Conservation (phyloP, 2,888 invertebrate genomes). For the Nephrotoma flavescens region DNA sequence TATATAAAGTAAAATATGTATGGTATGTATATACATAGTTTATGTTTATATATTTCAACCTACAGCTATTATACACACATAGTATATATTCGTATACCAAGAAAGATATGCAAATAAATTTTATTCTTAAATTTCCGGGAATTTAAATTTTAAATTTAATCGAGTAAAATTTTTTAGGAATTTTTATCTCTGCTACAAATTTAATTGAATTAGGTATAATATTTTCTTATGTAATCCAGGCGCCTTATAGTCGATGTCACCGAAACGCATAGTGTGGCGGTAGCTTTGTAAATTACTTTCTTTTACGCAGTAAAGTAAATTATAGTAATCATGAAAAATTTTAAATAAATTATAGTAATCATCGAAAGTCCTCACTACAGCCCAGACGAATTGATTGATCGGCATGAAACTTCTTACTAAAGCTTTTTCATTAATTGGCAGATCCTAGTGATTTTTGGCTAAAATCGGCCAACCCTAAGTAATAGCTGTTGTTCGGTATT, state of each 20-base stretch:
- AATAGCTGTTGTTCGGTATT: too few relatives aligned
- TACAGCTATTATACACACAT: background rate
- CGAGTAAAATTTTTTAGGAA: background rate
- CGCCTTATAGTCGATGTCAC: background rate
- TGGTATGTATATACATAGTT: background rate
- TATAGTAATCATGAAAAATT: too few relatives aligned
- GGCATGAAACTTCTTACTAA: too few relatives aligned
- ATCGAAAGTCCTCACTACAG: too few relatives aligned
- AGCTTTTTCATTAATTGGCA: too few relatives aligned
- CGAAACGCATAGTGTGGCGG: background rate
- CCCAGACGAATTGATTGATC: too few relatives aligned
- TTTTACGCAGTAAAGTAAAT: too few relatives aligned
- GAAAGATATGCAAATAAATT: background rate
- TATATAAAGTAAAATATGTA: background rate
- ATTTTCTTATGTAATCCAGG: background rate
- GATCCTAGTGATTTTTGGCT: too few relatives aligned
- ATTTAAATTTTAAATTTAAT: background rate
- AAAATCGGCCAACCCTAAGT: too few relatives aligned
- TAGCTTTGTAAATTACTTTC: too few relatives aligned
- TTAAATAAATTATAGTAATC: too few relatives aligned
- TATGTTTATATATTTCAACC: background rate
- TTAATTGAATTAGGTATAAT: background rate
- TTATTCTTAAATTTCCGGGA: background rate
- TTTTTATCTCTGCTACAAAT: background rate
- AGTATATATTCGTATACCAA: background rate